Conservation (phyloP, 2,113 vertebrate genomes). For the Notarius lentiginosus region DNA sequence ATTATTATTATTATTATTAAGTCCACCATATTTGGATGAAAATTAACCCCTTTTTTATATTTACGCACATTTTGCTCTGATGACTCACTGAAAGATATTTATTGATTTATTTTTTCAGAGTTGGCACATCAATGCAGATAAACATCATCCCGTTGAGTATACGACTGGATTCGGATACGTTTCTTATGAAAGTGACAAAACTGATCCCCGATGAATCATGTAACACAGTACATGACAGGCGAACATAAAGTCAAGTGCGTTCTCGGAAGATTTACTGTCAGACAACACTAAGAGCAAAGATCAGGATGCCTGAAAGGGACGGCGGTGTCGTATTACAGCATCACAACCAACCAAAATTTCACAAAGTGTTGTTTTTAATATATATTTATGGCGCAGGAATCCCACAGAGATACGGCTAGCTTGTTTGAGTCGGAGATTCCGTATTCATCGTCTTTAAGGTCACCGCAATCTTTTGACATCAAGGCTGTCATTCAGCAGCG, state of each 20-base stretch:
- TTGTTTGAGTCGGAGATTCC: background rate
- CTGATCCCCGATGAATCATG: background rate
- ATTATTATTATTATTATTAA: too few relatives aligned
- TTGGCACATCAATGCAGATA: background rate
- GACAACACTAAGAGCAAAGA: background rate
- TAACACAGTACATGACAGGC: background rate
- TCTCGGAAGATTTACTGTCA: background rate
- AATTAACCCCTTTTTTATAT: too few relatives aligned
- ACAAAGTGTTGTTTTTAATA: background rate
- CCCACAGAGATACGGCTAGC: background rate
- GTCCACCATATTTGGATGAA: too few relatives aligned
- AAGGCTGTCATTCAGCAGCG: constrained; percentile 40
- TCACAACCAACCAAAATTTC: background rate
- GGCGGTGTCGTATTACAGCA: background rate
- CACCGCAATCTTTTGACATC: constrained; percentile 37
- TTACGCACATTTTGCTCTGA: too few relatives aligned
- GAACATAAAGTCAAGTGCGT: background rate
- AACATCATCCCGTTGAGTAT: background rate
- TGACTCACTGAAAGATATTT: background rate
- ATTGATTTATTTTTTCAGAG: background rate
- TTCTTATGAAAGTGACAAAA: background rate
- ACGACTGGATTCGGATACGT: background rate
- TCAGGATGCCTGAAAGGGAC: background rate
- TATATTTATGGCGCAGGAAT: background rate
- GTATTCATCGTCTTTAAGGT: constrained; percentile 23